phyloP scores from a whole-genome alignment of 1,140 invertebrate species.

The Leptopilina boulardi region DNA sequence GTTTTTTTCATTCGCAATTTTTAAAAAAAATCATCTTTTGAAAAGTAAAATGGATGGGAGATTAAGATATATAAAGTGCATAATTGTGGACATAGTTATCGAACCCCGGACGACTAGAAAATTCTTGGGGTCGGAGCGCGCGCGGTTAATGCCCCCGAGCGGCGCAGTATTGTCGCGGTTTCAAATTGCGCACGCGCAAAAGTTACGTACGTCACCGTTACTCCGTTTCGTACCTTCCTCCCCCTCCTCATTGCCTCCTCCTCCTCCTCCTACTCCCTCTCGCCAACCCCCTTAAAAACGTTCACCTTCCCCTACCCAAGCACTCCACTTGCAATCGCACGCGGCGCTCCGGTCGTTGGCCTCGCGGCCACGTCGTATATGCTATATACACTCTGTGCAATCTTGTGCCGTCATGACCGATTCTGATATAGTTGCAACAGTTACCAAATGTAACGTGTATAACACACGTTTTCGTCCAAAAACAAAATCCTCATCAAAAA shows the following conservation, averaged over 20 bases:
- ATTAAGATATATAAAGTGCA: background rate
- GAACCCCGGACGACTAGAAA: conserved; percentile 54
- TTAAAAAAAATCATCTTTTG: too few relatives aligned
- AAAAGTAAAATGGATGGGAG: too few relatives aligned
- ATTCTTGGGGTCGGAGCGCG: conserved; percentile 65
- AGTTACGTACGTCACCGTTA: conserved; percentile 75
- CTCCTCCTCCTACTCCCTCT: conserved; percentile 40
- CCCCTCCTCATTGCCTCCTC: conserved; percentile 38
- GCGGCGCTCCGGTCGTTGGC: conserved; percentile 73
- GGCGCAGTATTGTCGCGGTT: conserved; percentile 39
- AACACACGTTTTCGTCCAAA: conserved; percentile 45
- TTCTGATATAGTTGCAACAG: conserved; percentile 33
- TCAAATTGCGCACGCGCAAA: conserved; percentile 63
- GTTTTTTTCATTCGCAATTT: too few relatives aligned
- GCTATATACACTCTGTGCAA: conserved; percentile 62
- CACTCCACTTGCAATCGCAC: conserved; percentile 54
- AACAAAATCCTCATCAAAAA: conserved; percentile 33
- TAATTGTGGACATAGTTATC: conserved; percentile 42
- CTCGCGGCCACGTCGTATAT: conserved; percentile 67
- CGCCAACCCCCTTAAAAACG: conserved; percentile 53
- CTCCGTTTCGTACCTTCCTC: conserved; percentile 66
- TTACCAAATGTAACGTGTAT: conserved; percentile 24
- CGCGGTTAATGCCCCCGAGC: conserved; percentile 72
- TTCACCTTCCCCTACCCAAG: conserved; percentile 59
- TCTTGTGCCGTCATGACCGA: conserved; percentile 59